Conservation (phyloP, 2,888 invertebrate species). For the Pharmacophagus antenor region DNA sequence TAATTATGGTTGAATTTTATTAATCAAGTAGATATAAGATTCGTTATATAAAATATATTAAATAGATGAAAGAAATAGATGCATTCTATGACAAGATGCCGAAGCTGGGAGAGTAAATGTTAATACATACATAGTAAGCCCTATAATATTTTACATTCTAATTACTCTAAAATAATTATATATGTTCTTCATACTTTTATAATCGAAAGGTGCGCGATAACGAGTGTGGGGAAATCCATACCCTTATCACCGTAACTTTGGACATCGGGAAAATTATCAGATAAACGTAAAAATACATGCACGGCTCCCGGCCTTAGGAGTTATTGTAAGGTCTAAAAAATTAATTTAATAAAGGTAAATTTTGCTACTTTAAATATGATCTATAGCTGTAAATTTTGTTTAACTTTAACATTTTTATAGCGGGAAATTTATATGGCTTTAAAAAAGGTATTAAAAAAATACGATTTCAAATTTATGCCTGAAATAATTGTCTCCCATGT, state of each 20-base stretch:
- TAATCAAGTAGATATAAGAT: too few relatives aligned
- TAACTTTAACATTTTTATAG: too few relatives aligned
- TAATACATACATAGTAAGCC: not conserved
- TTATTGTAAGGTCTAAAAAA: not conserved
- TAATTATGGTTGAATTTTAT: too few relatives aligned
- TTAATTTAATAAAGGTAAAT: not conserved
- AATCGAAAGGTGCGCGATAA: constrained; percentile 58
- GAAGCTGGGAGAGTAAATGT: not conserved
- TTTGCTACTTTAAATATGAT: too few relatives aligned
- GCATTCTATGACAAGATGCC: not conserved
- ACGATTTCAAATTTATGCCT: too few relatives aligned
- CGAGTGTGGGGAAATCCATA: constrained; percentile 71
- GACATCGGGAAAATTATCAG: constrained; percentile 79
- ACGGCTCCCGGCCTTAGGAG: constrained; percentile 26
- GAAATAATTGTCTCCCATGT: not conserved
- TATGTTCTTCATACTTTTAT: constrained; percentile 18
- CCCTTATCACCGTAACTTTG: constrained; percentile 74
- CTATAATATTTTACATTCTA: not conserved
- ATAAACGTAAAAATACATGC: constrained; percentile 19
- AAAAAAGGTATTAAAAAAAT: too few relatives aligned
- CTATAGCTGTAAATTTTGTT: too few relatives aligned
- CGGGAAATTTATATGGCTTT: too few relatives aligned
- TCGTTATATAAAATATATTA: too few relatives aligned
- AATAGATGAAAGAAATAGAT: too few relatives aligned
- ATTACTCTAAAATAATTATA: constrained; percentile 6